These are phyloP conservation scores for Motacilla tschutschensis DNA, from an alignment of 2,113 vertebrate genomes.

Conservation along the genomic window DNA sequence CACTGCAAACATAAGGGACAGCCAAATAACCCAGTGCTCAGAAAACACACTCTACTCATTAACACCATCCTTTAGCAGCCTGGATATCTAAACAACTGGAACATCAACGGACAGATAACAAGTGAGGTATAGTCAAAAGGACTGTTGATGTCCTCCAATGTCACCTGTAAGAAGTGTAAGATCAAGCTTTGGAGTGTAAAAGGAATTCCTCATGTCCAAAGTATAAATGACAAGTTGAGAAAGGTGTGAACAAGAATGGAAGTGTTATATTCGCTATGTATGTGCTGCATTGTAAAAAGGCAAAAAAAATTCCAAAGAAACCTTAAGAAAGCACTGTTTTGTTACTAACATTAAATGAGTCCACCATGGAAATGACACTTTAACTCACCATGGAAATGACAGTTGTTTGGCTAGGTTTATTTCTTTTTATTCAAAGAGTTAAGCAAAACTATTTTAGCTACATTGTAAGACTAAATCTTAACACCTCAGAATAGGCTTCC, in stretches of 20 bases:
- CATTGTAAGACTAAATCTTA: neutral
- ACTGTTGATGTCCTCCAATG: neutral
- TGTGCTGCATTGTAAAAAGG: neutral
- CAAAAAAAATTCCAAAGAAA: neutral
- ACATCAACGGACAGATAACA: neutral
- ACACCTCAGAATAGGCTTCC: neutral
- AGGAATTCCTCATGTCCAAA: neutral
- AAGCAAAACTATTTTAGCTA: neutral
- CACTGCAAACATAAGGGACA: neutral
- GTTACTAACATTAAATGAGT: neutral
- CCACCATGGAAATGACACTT: neutral
- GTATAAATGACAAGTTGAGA: neutral
- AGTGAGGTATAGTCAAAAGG: neutral
- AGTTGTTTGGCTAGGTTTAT: neutral
- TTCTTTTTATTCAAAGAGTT: neutral
- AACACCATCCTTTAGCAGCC: neutral
- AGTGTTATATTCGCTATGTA: neutral
- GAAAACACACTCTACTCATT: neutral
- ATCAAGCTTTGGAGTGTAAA: neutral
- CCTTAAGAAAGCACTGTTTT: neutral
- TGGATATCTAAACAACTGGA: neutral
- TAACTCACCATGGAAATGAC: neutral
- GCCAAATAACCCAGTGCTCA: neutral
- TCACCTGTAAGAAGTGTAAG: neutral
- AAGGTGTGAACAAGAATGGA: neutral